These are phyloP conservation scores for Furnarius figulus DNA, from an alignment of 2,113 vertebrate species.

Conservation along the genomic window DNA sequence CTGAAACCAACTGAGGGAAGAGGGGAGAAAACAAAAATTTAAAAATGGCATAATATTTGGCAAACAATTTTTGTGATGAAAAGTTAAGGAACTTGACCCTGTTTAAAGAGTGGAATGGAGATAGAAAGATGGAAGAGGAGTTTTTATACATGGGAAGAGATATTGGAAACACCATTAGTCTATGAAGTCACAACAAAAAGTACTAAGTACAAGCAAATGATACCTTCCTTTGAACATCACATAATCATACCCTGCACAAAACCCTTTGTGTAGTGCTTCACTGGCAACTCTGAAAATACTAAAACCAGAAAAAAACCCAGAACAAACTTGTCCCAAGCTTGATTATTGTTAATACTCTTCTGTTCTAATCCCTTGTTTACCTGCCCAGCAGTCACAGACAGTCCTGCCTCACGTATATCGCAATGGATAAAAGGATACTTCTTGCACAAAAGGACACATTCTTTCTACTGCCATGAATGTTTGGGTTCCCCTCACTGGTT, in stretches of 20 bases:
- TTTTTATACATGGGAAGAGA: neutral
- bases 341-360: neutral
- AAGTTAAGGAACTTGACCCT: neutral
- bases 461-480: neutral
- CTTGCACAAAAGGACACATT: neutral
- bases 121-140: neutral
- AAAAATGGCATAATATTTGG: neutral
- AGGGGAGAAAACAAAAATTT: neutral
- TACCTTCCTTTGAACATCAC: neutral
- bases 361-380: neutral
- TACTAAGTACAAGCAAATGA: neutral
- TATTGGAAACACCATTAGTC: neutral
- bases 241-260: neutral
- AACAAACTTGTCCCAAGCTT: neutral
- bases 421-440: neutral
- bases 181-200: neutral
- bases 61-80: neutral
- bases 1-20: neutral
- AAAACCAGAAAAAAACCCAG: neutral
- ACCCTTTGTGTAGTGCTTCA: neutral
- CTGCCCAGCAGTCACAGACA: rapidly evolving
- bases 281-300: neutral
- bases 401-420: neutral
- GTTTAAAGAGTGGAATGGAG: neutral
- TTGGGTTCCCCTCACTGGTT: neutral